These are phyloP conservation scores for Liparis tanakae DNA, from an alignment of 2,797 vertebrate species.

Conservation along the genomic window DNA sequence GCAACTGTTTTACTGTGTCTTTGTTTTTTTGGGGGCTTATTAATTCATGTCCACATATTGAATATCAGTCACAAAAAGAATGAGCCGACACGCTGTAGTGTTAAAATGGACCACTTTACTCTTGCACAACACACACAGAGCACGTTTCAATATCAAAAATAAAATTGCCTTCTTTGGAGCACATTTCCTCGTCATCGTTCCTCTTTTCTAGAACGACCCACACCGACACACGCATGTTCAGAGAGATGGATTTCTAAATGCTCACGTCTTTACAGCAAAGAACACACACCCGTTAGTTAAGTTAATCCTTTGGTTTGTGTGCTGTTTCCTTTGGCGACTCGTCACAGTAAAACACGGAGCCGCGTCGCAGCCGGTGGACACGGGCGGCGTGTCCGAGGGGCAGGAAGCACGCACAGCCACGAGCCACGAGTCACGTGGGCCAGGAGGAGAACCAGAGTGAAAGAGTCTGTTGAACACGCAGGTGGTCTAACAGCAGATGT, in stretches of 20 bases:
- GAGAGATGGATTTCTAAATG: conserved; percentile 55
- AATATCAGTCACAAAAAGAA: not conserved
- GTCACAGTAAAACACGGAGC: conserved; percentile 52
- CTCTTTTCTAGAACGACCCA: conserved; percentile 58
- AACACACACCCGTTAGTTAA: conserved; percentile 63
- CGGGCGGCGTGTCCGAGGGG: conserved; percentile 29
- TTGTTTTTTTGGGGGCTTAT: not conserved
- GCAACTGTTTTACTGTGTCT: not conserved
- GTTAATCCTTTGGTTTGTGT: conserved; percentile 67
- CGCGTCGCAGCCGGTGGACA: conserved; percentile 37
- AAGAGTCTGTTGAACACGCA: conserved; percentile 54
- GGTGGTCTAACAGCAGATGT: conserved; percentile 43
- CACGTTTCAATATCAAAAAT: conserved; percentile 85
- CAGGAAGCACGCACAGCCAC: conserved; percentile 68
- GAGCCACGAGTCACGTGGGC: conserved; percentile 42
- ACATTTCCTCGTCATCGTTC: conserved; percentile 61
- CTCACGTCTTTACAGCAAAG: conserved; percentile 36
- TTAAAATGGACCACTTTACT: conserved; percentile 84
- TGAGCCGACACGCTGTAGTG: conserved; percentile 41
- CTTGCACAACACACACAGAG: conserved; percentile 78
- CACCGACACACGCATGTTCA: conserved; percentile 51
- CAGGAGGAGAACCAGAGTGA: conserved; percentile 34
- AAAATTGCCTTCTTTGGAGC: conserved; percentile 76
- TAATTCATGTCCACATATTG: not conserved
- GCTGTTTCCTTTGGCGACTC: conserved; percentile 42